Conservation (phyloP, 2,113 vertebrate species). For the Perca fluviatilis region DNA sequence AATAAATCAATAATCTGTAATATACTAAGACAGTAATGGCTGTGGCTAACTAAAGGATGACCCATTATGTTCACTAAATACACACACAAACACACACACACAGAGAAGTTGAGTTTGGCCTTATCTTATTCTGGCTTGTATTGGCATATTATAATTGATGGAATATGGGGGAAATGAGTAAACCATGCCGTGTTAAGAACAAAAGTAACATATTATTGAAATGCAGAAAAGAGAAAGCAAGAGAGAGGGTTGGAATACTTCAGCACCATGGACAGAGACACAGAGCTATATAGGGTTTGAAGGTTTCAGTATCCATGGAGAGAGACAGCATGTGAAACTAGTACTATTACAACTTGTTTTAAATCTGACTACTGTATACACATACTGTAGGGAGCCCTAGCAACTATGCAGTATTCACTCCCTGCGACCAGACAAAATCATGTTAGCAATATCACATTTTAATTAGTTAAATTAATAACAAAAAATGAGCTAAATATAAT, state of each 20-base stretch:
- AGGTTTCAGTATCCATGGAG: constrained; percentile 56
- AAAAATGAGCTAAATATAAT: not conserved
- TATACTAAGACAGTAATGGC: not conserved
- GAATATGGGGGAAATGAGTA: not conserved
- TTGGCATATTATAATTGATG: not conserved
- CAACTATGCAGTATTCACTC: not conserved
- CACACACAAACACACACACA: not conserved
- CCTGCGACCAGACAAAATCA: not conserved
- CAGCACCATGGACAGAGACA: constrained; percentile 41
- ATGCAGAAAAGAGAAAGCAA: no score
- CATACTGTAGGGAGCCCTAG: no score
- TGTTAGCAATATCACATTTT: not conserved
- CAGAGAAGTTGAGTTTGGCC: not conserved
- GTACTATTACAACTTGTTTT: not conserved
- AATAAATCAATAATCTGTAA: not conserved
- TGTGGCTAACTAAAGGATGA: not conserved
- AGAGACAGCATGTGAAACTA: constrained; percentile 1
- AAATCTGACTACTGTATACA: not conserved
- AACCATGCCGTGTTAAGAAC: not conserved
- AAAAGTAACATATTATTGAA: not conserved
- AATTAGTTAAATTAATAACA: not conserved
- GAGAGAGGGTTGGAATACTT: not conserved
- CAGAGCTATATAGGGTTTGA: not conserved
- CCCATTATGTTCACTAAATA: not conserved
- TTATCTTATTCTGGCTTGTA: not conserved